phyloP scores from a whole-genome alignment of 1,140 invertebrate genomes.

The Brachionus rotundiformis region DNA sequence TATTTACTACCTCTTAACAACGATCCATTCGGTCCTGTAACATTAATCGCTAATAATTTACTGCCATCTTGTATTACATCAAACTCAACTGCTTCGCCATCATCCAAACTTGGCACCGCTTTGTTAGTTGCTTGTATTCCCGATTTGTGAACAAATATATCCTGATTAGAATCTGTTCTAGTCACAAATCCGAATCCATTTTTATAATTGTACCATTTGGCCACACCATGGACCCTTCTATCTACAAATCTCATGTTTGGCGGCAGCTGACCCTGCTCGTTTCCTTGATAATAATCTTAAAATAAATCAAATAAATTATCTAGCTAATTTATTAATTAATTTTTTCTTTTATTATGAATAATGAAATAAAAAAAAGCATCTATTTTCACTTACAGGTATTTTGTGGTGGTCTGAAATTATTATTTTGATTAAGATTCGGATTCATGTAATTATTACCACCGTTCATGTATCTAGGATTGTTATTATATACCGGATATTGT shows the following conservation, averaged over 20 bases:
- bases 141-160: constrained; percentile 94
- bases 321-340: too few species aligned
- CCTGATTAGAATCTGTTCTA: constrained; percentile 96
- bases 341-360: too few species aligned
- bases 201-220: constrained; percentile 98
- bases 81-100: constrained; percentile 97
- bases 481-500: constrained; percentile 3
- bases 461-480: constrained; percentile 5
- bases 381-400: neutral
- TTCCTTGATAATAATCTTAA: constrained; percentile 21
- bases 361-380: neutral
- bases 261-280: neutral
- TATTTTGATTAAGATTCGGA: constrained; percentile 16
- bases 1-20: constrained; percentile 92
- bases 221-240: constrained; percentile 69
- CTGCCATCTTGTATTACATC: constrained; percentile 65
- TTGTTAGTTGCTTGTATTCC: constrained; percentile 96
- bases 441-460: constrained; percentile 13
- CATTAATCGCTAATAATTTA: constrained; percentile 93
- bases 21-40: constrained; percentile 88
- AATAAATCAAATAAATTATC: neutral
- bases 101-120: constrained; percentile 80
- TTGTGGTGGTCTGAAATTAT: neutral
- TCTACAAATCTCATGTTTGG: constrained; percentile 42
- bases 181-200: constrained; percentile 97